A percentile compares a stretch with the other conserved stretches of the same genome.
phyloP scores from a whole-genome alignment of 2,888 invertebrate species.

The Bhutanitis thaidina region DNA sequence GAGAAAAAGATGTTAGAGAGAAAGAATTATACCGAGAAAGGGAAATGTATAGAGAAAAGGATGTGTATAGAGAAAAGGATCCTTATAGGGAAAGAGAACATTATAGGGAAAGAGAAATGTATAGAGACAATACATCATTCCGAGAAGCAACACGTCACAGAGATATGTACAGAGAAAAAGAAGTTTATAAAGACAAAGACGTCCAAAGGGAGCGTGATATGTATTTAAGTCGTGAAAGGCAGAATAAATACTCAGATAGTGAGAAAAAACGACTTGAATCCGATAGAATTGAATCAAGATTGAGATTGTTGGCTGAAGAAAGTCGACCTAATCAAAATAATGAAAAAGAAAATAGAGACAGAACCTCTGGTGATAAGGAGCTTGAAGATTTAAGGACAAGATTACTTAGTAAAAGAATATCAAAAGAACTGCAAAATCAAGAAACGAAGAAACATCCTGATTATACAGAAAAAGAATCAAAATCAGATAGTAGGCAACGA shows the following conservation, averaged over 20 bases:
- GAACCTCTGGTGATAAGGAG: constrained; percentile 78
- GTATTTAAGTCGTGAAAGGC: constrained; percentile 56
- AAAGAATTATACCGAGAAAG: constrained; percentile 59
- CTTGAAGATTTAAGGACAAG: constrained; percentile 88
- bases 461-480: constrained; percentile 66
- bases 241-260: constrained; percentile 57
- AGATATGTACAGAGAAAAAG: constrained; percentile 32
- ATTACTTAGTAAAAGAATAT: constrained; percentile 84
- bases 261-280: constrained; percentile 59
- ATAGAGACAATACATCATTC: constrained; percentile 53
- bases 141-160: constrained; percentile 47
- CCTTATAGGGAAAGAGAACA: constrained; percentile 64
- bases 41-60: constrained; percentile 59
- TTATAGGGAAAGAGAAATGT: constrained; percentile 57
- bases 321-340: constrained; percentile 54
- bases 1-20: constrained; percentile 42
- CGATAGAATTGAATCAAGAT: constrained; percentile 64
- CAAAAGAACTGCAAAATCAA: constrained; percentile 81
- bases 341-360: constrained; percentile 74
- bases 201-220: constrained; percentile 49
- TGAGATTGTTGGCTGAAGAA: constrained; percentile 62
- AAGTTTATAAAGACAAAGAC: constrained; percentile 50
- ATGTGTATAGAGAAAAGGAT: constrained; percentile 62
- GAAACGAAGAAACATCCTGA: constrained; percentile 62
- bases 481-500: constrained; percentile 48